Base-by-base conservation (phyloP, 2,113 vertebrate genomes). In the Perca schrenkii region DNA sequence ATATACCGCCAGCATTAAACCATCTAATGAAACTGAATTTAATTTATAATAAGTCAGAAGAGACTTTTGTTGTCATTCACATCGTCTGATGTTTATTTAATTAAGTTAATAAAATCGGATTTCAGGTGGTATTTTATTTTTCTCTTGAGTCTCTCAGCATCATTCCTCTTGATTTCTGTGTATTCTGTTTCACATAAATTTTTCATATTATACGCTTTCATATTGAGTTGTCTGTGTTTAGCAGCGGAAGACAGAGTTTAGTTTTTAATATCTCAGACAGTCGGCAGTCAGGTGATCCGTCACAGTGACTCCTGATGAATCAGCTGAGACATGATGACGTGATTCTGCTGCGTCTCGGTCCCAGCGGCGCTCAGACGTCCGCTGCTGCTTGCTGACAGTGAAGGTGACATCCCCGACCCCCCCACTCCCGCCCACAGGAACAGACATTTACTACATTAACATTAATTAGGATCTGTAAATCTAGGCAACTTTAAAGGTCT, bases 261-360 rank as follows among this genome's bases (percentile, higher is more conserved):
- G 14, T 46, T 1, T 17, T 69, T 25, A 31, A 50, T 8, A 14
- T 74, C 34, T 50, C 21, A 50, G 7, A n/a, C 65, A 34, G 54
- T 74, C 63, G 13, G 74, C 53, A 19, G 50, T 78, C 49, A 71
- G 47, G 31, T 82, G 75, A 53, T 56, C 46, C n/a, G 28, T 65
- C 66, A 49, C 22, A 47, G n/a, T 2, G 21, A 31, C 47, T 21
- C 14, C 6, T 25, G 28, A 61, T 54, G 61, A 70, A 72, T 82
- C 66, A 17, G 60, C 65, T 50, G 67, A 53, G 84, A 75, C 62
- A 10, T 22, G 63, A 17, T 86, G 84, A 78, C 70, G 68, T 86
- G 66, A 75, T 72, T 81, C 54, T 68, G 74, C 77, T 77, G 71
- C 8, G 28, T 64, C 50, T 77, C 67, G 1, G 63, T 58, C 63